Conservation (phyloP, 2,113 vertebrate species). For the Pseudonaja textilis region DNA sequence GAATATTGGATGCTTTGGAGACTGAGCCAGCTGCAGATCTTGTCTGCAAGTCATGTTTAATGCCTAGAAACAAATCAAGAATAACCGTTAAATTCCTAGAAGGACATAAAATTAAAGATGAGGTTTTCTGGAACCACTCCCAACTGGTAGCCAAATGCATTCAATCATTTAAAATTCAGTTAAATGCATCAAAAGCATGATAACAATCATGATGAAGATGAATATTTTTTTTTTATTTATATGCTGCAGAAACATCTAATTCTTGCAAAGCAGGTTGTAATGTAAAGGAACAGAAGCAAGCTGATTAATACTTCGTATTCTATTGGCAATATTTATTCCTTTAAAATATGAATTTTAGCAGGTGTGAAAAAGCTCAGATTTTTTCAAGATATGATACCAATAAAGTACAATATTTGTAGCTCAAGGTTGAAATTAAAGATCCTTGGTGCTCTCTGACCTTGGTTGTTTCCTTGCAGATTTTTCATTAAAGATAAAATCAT, state of each 20-base stretch:
- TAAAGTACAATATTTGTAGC: no score
- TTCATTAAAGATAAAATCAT: no score
- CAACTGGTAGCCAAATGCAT: not conserved
- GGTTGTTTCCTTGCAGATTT: no score
- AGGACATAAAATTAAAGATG: not conserved
- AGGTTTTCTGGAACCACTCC: not conserved
- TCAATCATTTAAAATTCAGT: not conserved
- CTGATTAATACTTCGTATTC: not conserved
- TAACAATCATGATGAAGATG: not conserved
- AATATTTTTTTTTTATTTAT: not conserved
- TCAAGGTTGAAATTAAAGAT: not conserved
- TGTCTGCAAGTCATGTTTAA: not conserved
- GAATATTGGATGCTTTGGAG: not conserved
- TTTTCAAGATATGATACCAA: not conserved
- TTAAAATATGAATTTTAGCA: not conserved
- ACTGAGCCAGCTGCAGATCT: not conserved
- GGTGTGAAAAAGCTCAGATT: not conserved
- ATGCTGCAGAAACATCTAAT: not conserved
- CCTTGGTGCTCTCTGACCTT: no score
- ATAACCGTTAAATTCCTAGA: not conserved
- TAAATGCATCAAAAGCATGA: not conserved
- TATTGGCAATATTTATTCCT: not conserved
- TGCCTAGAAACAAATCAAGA: not conserved
- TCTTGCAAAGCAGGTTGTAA: not conserved
- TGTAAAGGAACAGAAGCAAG: not conserved